Percentiles rank a stretch among this genome's conserved stretches.
Conservation (phyloP, 2,888 invertebrate species). For the Amphimallon solstitiale region DNA sequence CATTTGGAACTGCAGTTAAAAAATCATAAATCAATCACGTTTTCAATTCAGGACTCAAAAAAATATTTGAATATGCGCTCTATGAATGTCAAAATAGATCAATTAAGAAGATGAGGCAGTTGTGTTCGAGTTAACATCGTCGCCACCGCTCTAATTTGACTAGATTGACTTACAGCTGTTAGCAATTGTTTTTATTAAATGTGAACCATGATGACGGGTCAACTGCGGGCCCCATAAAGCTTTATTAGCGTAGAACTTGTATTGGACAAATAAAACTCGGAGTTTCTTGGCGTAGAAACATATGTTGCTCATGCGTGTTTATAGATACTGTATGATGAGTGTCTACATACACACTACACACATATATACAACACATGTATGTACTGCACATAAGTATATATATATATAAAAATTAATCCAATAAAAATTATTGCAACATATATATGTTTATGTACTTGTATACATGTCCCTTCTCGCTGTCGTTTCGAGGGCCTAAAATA, state of each 20-base stretch:
- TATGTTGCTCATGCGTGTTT: constrained; percentile 2
- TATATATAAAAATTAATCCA: no score
- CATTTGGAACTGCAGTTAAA: not conserved
- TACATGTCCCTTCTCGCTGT: no score
- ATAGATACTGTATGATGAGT: not conserved
- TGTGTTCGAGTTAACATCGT: constrained; percentile 38
- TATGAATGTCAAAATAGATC: constrained; percentile 44
- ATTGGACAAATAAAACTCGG: constrained; percentile 28
- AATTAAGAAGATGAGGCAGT: constrained; percentile 43
- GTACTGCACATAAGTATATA: no score
- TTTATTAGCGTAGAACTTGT: constrained; percentile 27
- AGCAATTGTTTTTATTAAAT: constrained; percentile 61
- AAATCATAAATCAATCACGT: not conserved
- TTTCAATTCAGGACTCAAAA: not conserved
- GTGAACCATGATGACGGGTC: constrained; percentile 54
- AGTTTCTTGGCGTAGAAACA: constrained; percentile 23
- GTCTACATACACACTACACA: not conserved
- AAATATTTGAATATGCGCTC: not conserved
- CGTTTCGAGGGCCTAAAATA: no score
- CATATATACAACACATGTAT: no score
- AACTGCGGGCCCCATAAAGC: constrained; percentile 43
- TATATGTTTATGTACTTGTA: no score
- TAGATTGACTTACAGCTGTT: constrained; percentile 60
- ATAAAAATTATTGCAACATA: no score
- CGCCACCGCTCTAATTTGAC: constrained; percentile 54